phyloP scores from a whole-genome alignment of 2,797 vertebrate species.

The Okamejei kenojei region DNA sequence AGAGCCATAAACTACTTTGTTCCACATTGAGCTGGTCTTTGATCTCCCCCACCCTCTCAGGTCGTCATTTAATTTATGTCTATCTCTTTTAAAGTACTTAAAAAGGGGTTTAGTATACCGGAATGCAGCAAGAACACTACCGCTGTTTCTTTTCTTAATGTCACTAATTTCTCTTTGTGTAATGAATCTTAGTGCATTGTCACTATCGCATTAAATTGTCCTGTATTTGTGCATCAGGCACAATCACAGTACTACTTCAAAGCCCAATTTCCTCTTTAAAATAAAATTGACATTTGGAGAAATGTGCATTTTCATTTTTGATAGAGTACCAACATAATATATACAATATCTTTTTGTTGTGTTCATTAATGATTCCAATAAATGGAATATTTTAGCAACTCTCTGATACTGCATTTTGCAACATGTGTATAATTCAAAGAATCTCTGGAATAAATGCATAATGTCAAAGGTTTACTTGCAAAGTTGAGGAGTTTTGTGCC shows the following conservation, averaged over 20 bases:
- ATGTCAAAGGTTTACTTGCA: slow-evolving; percentile 57
- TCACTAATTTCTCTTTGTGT: not conserved
- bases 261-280: not conserved
- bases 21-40: not conserved
- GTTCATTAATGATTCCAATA: slow-evolving; percentile 27
- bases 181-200: not conserved
- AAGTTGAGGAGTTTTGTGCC: slow-evolving; percentile 48
- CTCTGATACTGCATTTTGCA: not conserved
- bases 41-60: not conserved
- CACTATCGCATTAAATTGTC: not conserved
- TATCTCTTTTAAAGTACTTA: not conserved
- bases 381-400: slow-evolving; percentile 14
- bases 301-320: not conserved
- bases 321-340: not conserved
- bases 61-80: not conserved
- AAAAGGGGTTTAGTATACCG: not conserved
- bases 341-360: slow-evolving; percentile 13
- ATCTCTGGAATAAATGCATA: slow-evolving; percentile 56
- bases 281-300: not conserved
- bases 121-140: not conserved
- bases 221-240: not conserved
- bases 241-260: not conserved
- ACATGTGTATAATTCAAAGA: slow-evolving; percentile 48
- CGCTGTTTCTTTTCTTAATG: not conserved
- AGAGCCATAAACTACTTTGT: not conserved